Percentiles rank a stretch among this genome's conserved stretches.
Evolutionary conservation across 2,797 vertebrate species (phyloP).

Genomic region (Bradypus variegatus): DNA sequence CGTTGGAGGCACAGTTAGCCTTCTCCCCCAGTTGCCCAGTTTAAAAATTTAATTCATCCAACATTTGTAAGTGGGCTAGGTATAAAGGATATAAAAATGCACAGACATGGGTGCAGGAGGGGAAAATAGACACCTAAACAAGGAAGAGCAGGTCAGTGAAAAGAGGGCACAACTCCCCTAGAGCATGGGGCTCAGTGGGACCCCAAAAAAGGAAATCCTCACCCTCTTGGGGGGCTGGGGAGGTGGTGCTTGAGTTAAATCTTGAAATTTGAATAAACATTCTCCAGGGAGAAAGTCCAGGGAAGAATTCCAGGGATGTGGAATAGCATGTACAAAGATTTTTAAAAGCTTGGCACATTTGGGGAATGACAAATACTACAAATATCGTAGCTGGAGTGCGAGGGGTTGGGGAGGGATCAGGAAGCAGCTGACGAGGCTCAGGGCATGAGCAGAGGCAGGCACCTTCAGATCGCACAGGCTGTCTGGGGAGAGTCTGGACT

Average conservation of each 20-base stretch:
- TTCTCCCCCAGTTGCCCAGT: background rate
- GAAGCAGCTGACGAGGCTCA: background rate
- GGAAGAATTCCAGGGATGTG: background rate
- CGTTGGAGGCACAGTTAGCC: background rate
- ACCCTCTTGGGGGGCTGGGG: background rate
- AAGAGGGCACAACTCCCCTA: background rate
- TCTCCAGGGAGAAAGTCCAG: background rate
- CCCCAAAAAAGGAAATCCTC: background rate
- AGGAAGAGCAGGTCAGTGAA: background rate
- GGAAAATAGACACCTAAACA: background rate
- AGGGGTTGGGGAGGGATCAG: too few species aligned
- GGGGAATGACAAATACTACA: background rate
- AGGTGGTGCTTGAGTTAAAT: background rate
- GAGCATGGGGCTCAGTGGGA: background rate
- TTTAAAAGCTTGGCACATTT: background rate
- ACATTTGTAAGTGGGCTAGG: background rate
- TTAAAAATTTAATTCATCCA: background rate
- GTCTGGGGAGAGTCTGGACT: background rate
- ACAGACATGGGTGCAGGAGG: background rate
- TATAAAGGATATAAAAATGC: background rate
- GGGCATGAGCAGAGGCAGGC: background rate
- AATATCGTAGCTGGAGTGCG: too few species aligned
- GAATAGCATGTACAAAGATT: background rate
- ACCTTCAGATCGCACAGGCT: background rate
- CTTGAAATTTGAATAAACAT: background rate